phyloP scores from a whole-genome alignment of 1,140 invertebrate species.

The Coelopa frigida region DNA sequence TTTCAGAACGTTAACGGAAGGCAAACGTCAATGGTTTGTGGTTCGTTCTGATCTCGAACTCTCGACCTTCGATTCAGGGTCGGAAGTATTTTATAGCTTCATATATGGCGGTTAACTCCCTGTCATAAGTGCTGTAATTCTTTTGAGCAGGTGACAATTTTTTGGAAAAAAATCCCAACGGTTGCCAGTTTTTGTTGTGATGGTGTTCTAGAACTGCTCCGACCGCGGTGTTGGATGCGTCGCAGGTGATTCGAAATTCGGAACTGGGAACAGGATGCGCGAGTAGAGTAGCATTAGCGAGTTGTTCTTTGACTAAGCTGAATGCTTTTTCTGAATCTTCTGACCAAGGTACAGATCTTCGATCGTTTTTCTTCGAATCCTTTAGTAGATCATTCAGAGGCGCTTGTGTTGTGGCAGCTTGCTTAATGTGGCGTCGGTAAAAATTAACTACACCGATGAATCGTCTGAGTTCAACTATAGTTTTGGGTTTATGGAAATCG shows the following conservation, averaged over 20 bases:
- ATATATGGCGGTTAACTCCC: slow-evolving; percentile 41
- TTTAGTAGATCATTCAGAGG: slow-evolving; percentile 1
- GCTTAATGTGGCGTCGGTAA: background rate
- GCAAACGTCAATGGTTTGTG: background rate
- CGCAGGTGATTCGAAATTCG: slow-evolving; percentile 11
- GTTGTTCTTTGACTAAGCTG: background rate
- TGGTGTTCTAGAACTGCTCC: slow-evolving; percentile 43
- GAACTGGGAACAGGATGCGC: slow-evolving; percentile 1
- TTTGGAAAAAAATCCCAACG: slow-evolving; percentile 41
- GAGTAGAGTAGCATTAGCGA: slow-evolving; percentile 2
- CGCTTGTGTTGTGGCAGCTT: background rate
- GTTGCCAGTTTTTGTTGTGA: slow-evolving; percentile 16
- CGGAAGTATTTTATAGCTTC: slow-evolving; percentile 28
- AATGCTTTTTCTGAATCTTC: slow-evolving; percentile 2
- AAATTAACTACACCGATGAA: slow-evolving; percentile 4
- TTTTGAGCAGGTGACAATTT: slow-evolving; percentile 28
- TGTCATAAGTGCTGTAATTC: slow-evolving; percentile 37
- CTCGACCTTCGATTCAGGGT: background rate
- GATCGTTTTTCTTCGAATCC: slow-evolving; percentile 4
- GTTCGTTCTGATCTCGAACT: background rate
- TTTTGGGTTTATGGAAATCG: slow-evolving; percentile 1
- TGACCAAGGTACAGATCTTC: too few relatives aligned
- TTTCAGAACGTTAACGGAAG: background rate
- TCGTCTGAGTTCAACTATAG: slow-evolving; percentile 2
- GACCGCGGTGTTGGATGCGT: slow-evolving; percentile 40